These are phyloP conservation scores for Lethocerus indicus DNA, from an alignment of 1,140 invertebrate species.

Conservation along the genomic window DNA sequence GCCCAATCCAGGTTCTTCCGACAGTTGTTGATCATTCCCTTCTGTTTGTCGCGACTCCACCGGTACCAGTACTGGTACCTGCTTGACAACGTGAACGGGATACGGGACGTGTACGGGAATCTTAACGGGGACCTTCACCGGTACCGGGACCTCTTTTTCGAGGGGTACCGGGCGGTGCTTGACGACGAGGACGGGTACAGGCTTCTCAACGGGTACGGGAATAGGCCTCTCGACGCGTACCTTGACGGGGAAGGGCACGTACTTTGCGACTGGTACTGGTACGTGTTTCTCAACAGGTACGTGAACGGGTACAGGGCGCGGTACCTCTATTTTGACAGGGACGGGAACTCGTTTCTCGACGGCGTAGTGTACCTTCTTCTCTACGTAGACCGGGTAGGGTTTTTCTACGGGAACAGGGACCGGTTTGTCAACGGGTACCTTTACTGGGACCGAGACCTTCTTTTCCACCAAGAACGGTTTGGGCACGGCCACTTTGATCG, in stretches of 20 bases:
- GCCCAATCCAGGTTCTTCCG: neutral
- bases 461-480: constrained; percentile 21
- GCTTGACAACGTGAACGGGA: neutral
- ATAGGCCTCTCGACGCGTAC: constrained; percentile 53
- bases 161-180: too few species aligned
- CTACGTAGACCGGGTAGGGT: constrained; percentile 38
- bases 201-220: constrained; percentile 41
- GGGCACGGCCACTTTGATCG: constrained; percentile 45
- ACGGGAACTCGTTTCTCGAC: constrained; percentile 39
- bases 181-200: constrained; percentile 25
- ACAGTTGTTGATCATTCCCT: too few species aligned
- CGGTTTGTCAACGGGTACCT: constrained; percentile 49
- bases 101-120: constrained; percentile 1
- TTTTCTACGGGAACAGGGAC: constrained; percentile 49
- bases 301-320: constrained; percentile 45
- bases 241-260: constrained; percentile 43
- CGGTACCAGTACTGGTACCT: neutral
- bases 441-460: constrained; percentile 41
- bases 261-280: constrained; percentile 43
- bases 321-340: constrained; percentile 44
- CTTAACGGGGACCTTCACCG: neutral
- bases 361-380: constrained; percentile 35
- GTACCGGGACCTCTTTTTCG: neutral
- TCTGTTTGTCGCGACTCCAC: too few species aligned
- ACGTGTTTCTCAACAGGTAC: constrained; percentile 31